Evolutionary conservation across 2,797 vertebrate genomes (phyloP).

Genomic region (Holocentrus rufus): DNA sequence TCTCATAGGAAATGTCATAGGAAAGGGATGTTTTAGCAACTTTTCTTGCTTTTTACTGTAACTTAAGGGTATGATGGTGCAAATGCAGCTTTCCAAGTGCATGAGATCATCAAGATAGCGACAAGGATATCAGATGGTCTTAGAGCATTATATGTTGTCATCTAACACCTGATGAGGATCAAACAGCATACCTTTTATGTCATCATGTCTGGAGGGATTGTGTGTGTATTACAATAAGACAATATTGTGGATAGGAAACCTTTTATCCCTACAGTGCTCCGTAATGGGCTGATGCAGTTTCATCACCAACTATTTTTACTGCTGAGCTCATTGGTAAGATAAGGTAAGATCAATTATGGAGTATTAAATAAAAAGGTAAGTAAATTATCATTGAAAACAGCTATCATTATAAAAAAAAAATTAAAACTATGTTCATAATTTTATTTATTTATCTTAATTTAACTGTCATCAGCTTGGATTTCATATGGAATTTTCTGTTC

Average conservation of each 20-base stretch:
- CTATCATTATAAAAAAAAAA: no score
- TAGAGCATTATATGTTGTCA: slow-evolving; percentile 62
- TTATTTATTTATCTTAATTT: no score
- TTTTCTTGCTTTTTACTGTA: slow-evolving; percentile 18
- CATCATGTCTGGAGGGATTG: slow-evolving; percentile 60
- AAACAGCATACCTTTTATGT: slow-evolving; percentile 64
- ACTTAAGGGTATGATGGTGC: slow-evolving; percentile 30
- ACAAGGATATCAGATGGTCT: slow-evolving; percentile 70
- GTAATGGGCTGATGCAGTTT: slow-evolving; percentile 18
- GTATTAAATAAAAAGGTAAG: no score
- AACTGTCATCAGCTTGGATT: no score
- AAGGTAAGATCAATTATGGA: no score
- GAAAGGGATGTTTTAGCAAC: no score
- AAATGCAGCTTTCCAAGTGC: slow-evolving; percentile 47
- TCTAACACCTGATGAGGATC: slow-evolving; percentile 65
- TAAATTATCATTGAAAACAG: no score
- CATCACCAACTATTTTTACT: slow-evolving; percentile 30
- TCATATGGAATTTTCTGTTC: no score
- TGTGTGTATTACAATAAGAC: slow-evolving; percentile 55
- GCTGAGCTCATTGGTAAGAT: slow-evolving; percentile 1
- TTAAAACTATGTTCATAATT: no score
- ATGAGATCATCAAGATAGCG: slow-evolving; percentile 68
- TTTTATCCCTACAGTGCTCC: slow-evolving; percentile 50
- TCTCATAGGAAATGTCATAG: no score
- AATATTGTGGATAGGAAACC: slow-evolving; percentile 62